Evolutionary conservation across 64 coral and sea anemone genomes (phyloP).

Genomic region (Porites australiensis): DNA sequence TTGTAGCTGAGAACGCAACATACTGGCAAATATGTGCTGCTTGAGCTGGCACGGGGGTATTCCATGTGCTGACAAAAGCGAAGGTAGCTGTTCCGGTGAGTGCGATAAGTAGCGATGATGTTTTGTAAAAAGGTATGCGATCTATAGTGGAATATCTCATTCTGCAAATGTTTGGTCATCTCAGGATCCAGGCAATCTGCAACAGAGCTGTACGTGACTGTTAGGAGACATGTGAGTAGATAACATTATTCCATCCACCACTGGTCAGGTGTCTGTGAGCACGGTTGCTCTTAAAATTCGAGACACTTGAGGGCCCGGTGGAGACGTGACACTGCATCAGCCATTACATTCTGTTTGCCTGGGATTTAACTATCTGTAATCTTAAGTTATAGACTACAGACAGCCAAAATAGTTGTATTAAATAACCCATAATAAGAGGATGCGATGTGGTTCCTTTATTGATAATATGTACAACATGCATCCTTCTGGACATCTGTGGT

Average conservation of each 20-base stretch:
- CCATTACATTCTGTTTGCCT: background rate
- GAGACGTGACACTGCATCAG: background rate
- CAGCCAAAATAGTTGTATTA: conserved; percentile 1
- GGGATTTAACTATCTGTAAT: background rate
- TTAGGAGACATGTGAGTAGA: background rate
- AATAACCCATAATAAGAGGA: background rate
- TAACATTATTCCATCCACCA: background rate
- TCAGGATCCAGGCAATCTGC: background rate
- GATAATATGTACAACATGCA: conserved; percentile 16
- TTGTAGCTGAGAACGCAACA: conserved; percentile 37
- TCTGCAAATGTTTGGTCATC: background rate
- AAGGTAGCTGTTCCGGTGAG: conserved; percentile 23
- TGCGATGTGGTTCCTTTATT: conserved; percentile 8
- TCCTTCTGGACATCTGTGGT: conserved; percentile 1
- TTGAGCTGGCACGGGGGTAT: conserved; percentile 28
- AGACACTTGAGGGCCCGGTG: background rate
- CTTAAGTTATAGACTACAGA: background rate
- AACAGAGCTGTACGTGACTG: background rate
- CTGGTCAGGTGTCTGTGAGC: background rate
- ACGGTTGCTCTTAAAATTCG: background rate
- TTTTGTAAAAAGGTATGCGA: background rate
- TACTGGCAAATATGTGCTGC: conserved; percentile 33
- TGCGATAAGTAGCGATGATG: conserved; percentile 17
- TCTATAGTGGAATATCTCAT: conserved; percentile 1
- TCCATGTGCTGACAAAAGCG: conserved; percentile 36